Base-by-base conservation (phyloP, 2,888 invertebrate species). In the Omphaloscelis lunosa region DNA sequence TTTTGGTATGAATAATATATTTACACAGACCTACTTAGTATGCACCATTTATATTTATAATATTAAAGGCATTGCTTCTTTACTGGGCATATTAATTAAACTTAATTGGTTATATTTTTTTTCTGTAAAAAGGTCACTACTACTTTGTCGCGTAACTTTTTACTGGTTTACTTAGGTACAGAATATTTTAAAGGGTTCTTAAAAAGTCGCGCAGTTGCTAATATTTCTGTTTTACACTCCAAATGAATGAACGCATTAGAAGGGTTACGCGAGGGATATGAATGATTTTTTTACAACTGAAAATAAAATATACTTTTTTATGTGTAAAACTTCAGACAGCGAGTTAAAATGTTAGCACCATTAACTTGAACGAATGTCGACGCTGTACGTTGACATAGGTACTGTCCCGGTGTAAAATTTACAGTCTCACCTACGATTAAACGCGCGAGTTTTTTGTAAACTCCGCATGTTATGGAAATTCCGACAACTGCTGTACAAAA, bases 241-340 rank as follows among this genome's bases (percentile, higher is more conserved):
- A 20, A 51, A 70, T 67, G 41, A 75, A 61, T 72, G 34, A 51
- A 67, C 45, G 58, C 17, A 11, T 69, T 75, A 62, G 27, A 69
- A 83, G 48, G 83, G 68, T 71, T 78, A 58, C 20, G 39, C 53
- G 80, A 58, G 23, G 48, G 39, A 70, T 69, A 23, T 51, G 9
- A 34, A 70, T 61, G 68, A 72, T 86, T 86, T 66, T 68, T 85
- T 75, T 73, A 73, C 67, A 68, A 63, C 72, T 74, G 45, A 66
- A 17, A 29, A 68, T 75, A 80, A 77, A 74, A 83, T 41, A 72
- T 41, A 59, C 59, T 75, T 74, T 74, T 86, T 72, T 77, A 85
- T 56, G 29, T 63, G 27, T 48, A 56, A 77, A 74, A 29, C 74
- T 82, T 77, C 48, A 48, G n/a, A 58, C 45, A 53, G 65, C 29